Percentiles rank a stretch among this genome's conserved stretches.
These are phyloP conservation scores for Drosophila austrosaltans DNA, from an alignment of 2,888 invertebrate species.

Conservation along the genomic window DNA sequence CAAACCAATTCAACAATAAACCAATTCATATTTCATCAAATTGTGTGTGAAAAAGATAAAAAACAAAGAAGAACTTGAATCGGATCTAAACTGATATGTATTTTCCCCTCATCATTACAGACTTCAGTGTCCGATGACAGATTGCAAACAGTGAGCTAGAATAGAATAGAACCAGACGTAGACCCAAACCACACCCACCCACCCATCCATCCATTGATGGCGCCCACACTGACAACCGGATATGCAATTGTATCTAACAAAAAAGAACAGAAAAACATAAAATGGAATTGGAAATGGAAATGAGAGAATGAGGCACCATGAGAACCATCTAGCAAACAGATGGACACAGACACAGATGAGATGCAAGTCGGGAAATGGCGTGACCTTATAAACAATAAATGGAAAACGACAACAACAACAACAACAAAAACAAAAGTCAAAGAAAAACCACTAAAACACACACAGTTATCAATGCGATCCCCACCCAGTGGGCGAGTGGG, in stretches of 20 bases:
- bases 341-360: constrained; percentile 46
- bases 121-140: constrained; percentile 70
- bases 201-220: constrained; percentile 48
- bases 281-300: constrained; percentile 44
- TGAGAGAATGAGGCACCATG: constrained; percentile 38
- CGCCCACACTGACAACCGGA: constrained; percentile 76
- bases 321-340: constrained; percentile 43
- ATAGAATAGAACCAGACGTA: constrained; percentile 17
- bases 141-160: constrained; percentile 51
- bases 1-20: not conserved
- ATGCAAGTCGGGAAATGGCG: constrained; percentile 40
- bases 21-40: constrained; percentile 6
- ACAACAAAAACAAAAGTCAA: not conserved
- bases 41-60: constrained; percentile 23
- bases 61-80: constrained; percentile 21
- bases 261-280: constrained; percentile 20
- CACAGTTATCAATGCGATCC: constrained; percentile 30
- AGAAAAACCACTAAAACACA: constrained; percentile 21
- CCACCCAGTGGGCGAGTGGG: constrained; percentile 18
- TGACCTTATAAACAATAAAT: constrained; percentile 58
- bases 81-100: constrained; percentile 7
- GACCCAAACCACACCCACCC: constrained; percentile 19
- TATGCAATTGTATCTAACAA: constrained; percentile 67
- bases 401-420: not conserved
- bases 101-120: constrained; percentile 47